Conservation (phyloP, 2,797 vertebrate genomes). For the Delichon dasypus region DNA sequence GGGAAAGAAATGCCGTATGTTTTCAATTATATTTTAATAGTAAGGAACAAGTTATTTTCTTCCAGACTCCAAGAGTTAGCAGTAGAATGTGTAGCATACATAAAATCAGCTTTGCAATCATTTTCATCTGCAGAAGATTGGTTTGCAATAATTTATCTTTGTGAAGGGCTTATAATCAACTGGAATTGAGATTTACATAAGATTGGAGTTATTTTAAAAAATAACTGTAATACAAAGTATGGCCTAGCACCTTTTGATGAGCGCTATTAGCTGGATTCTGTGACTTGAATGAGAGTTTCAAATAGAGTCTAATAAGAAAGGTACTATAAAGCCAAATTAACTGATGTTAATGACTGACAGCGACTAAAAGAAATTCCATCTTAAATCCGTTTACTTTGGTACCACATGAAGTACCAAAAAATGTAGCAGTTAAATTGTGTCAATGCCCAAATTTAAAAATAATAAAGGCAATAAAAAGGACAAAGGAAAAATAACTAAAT, state of each 20-base stretch:
- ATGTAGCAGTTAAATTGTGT: not conserved
- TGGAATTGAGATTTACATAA: not conserved
- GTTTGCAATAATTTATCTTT: constrained; percentile 29
- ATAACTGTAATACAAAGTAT: not conserved
- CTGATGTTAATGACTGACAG: not conserved
- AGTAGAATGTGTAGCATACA: not conserved
- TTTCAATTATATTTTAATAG: constrained; percentile 71
- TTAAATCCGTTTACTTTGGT: not conserved
- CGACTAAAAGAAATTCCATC: not conserved
- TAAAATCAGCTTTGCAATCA: constrained; percentile 34
- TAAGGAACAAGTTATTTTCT: constrained; percentile 46
- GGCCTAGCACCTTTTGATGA: not conserved
- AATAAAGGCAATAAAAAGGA: not conserved
- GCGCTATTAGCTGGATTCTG: not conserved
- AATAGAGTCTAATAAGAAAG: not conserved
- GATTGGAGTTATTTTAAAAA: constrained; percentile 10
- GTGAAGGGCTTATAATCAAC: constrained; percentile 25
- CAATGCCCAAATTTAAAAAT: not conserved
- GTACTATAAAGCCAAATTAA: not conserved
- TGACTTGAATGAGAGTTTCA: not conserved
- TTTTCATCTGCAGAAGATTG: constrained; percentile 21
- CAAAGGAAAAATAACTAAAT: not conserved
- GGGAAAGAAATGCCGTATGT: constrained; percentile 41
- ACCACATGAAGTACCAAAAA: not conserved
- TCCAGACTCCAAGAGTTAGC: not conserved